Base-by-base conservation (phyloP, 2,888 invertebrate genomes). In the Myathropa florea region DNA sequence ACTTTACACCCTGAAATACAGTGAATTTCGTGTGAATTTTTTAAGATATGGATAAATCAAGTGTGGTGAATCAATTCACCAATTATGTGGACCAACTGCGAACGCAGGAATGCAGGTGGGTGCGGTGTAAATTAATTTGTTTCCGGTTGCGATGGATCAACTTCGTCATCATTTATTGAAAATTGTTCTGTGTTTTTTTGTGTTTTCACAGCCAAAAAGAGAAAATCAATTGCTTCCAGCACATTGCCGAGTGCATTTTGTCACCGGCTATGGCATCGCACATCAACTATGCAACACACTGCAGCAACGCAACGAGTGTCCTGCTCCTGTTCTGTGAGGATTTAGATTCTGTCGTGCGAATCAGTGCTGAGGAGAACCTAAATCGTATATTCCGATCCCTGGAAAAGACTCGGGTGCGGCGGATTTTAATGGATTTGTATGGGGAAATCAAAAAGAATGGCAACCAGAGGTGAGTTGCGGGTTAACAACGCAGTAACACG, bases 371-470 rank as follows among this genome's bases (percentile, higher is more conserved):
- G 91, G 97, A 97, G 93, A 96, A 96, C 90, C 93, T 97, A 1
- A 97, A 97, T 91, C 94, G 95, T 91, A 95, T 96, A 72, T 96
- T 97, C 89, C 94, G 96, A 92, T 94, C 94, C 7, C 92, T 96
- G 90, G 94, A 95, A 88, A 95, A 95, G 90, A 94, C 94, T 23
- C 95, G 95, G 88, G 94, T 96, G 12, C 95, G 95, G 28, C 95
- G 96, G 90, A 94, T 97, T 73, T 95, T 96, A 90, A 95, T 96
- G 90, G 97, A 97, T 92, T 93, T 97, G 59, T 97, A 96, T 90
- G 96, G 96, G 89, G 97, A 96, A 93, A 96, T 97, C 60, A 96
- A 96, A 91, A 95, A 95, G 90, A 97, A 97, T 92, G 96, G 96
- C 3, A 93, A 93, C 88, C 92, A 93, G 72, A 90, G 92, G 93